Conservation (phyloP, 2,113 vertebrate genomes). For the Rhynchomys soricoides region DNA sequence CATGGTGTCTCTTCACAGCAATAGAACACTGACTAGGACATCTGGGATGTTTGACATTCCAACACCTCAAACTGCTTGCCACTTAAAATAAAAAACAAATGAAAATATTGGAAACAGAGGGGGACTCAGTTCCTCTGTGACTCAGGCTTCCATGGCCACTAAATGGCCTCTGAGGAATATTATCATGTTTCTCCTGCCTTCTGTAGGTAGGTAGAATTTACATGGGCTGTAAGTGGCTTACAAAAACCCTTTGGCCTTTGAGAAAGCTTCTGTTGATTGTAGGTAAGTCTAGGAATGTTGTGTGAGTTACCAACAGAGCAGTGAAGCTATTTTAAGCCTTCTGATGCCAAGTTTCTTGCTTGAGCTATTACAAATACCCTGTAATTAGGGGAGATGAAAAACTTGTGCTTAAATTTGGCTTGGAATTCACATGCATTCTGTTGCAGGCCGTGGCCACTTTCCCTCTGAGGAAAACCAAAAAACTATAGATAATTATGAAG, state of each 20-base stretch:
- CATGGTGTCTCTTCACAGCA: background rate
- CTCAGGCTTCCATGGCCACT: background rate
- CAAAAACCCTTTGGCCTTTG: background rate
- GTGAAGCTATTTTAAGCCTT: constrained; percentile 14
- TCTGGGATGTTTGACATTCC: background rate
- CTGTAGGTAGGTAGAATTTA: constrained; percentile 17
- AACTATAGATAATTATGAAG: background rate
- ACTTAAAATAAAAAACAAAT: constrained; percentile 23
- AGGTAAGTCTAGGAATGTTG: background rate
- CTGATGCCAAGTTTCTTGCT: constrained; percentile 50
- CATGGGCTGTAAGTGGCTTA: background rate
- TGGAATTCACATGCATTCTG: constrained; percentile 36
- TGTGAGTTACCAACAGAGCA: background rate
- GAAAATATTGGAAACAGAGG: background rate
- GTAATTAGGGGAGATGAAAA: constrained; percentile 14
- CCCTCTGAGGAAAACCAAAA: background rate
- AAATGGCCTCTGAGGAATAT: background rate
- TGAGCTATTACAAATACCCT: constrained; percentile 49
- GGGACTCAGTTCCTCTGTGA: background rate
- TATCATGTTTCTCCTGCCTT: constrained; percentile 3
- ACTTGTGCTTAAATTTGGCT: background rate
- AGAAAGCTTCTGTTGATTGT: constrained; percentile 15
- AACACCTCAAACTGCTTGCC: background rate
- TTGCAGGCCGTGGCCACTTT: background rate
- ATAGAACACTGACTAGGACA: background rate